phyloP scores from a whole-genome alignment of 2,888 invertebrate genomes.

The Tubulanus polymorphus region DNA sequence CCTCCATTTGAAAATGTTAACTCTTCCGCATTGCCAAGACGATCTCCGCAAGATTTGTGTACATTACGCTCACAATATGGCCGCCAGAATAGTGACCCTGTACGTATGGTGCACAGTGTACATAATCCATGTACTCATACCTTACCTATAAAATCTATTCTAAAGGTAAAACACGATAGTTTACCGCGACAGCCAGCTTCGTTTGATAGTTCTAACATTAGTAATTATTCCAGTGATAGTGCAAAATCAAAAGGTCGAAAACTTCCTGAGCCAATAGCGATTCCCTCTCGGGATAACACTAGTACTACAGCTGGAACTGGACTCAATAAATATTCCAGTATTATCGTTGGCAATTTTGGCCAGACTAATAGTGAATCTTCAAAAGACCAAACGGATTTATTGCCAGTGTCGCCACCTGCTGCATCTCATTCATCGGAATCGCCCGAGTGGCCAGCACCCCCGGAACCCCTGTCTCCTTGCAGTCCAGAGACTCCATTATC shows the following conservation, averaged over 20 bases:
- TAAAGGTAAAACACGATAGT: slow-evolving; percentile 1
- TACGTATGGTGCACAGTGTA: too few relatives aligned
- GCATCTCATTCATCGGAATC: slow-evolving; percentile 66
- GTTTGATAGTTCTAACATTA: not conserved
- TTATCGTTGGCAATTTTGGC: not conserved
- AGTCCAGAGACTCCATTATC: slow-evolving; percentile 32
- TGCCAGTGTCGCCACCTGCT: slow-evolving; percentile 80
- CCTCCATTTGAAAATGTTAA: too few relatives aligned
- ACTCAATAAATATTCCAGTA: not conserved
- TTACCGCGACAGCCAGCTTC: not conserved
- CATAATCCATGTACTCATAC: not conserved
- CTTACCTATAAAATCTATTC: not conserved
- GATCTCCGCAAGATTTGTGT: too few relatives aligned
- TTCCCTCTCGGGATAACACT: not conserved
- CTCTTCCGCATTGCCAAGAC: too few relatives aligned
- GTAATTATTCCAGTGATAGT: not conserved
- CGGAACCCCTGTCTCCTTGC: slow-evolving; percentile 40
- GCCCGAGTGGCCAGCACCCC: slow-evolving; percentile 47
- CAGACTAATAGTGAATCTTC: not conserved
- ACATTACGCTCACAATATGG: too few relatives aligned
- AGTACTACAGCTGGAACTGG: not conserved
- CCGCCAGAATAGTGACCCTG: not conserved
- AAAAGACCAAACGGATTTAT: slow-evolving; percentile 57
- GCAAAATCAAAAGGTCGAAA: too few relatives aligned
- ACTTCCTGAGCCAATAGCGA: not conserved